Evolutionary conservation across 2,888 invertebrate genomes (phyloP).

Genomic region (Copidosoma aretas): DNA sequence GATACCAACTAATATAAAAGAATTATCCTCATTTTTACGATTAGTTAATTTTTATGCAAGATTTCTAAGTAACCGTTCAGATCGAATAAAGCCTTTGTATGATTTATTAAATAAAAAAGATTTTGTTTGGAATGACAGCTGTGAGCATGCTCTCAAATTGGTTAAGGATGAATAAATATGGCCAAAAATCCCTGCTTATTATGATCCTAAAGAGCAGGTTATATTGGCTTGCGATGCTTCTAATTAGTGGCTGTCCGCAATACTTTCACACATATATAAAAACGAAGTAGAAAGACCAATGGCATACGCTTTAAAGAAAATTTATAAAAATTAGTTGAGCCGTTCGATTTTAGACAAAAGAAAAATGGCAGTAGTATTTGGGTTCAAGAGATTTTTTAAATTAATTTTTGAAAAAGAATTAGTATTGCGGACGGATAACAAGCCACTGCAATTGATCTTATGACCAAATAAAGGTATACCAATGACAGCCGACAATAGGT

Average conservation of each 20-base stretch:
- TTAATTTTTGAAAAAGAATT: slow-evolving; percentile 40
- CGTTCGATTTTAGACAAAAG: slow-evolving; percentile 39
- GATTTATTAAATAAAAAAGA: too few relatives aligned
- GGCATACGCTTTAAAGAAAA: slow-evolving; percentile 33
- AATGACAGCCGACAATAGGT: slow-evolving; percentile 44
- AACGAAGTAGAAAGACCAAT: slow-evolving; percentile 35
- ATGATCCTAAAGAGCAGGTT: too few relatives aligned
- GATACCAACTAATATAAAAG: too few relatives aligned
- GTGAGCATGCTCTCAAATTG: too few relatives aligned
- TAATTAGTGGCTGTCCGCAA: slow-evolving; percentile 9
- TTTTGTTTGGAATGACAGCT: too few relatives aligned
- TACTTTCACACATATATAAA: slow-evolving; percentile 30
- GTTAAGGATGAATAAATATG: too few relatives aligned
- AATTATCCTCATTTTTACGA: too few relatives aligned
- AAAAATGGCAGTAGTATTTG: slow-evolving; percentile 25
- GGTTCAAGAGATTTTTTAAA: slow-evolving; percentile 8
- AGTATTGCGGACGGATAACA: slow-evolving; percentile 52
- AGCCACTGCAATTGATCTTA: slow-evolving; percentile 53
- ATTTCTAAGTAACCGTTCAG: too few relatives aligned
- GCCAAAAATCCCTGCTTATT: too few relatives aligned
- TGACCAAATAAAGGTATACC: slow-evolving; percentile 39
- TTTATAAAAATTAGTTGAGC: slow-evolving; percentile 25
- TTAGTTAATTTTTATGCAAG: too few relatives aligned
- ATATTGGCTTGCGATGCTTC: too few relatives aligned
- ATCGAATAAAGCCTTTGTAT: too few relatives aligned